phyloP scores from a whole-genome alignment of 2,113 vertebrate species.

The cattle (Bos taurus) region DNA sequence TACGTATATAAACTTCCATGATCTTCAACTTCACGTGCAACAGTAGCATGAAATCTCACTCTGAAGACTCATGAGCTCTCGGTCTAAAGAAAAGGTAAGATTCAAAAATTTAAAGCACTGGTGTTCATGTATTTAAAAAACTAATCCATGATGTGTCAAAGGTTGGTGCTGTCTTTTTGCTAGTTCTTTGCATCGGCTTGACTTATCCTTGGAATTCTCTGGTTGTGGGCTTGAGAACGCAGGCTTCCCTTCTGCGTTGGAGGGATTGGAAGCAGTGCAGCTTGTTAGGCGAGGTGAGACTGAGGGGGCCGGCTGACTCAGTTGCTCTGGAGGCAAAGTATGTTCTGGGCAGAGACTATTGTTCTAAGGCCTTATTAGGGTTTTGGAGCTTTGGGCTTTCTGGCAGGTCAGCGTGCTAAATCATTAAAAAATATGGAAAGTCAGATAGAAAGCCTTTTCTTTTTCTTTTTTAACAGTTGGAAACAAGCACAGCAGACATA shows the following conservation, averaged over 20 bases:
- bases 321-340: neutral
- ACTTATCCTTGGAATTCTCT: neutral
- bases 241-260: neutral
- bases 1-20: neutral
- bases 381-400: conserved; percentile 35
- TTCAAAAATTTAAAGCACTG: neutral
- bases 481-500: neutral
- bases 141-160: accelerated
- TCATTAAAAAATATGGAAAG: conserved; percentile 37
- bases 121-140: neutral
- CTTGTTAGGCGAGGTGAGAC: neutral
- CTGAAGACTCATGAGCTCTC: neutral
- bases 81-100: neutral
- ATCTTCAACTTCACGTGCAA: no score
- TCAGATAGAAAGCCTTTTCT: neutral
- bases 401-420: neutral
- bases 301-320: neutral
- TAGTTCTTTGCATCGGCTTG: neutral
- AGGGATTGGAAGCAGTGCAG: neutral
- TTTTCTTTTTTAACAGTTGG: neutral
- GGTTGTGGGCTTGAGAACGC: accelerated
- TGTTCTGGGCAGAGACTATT: neutral
- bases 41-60: neutral
- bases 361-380: conserved; percentile 2
- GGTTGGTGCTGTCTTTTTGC: neutral